Percentiles rank a stretch among this genome's conserved stretches.
phyloP scores from a whole-genome alignment of 2,797 vertebrate genomes.

The Acrossocheilus fasciatus region DNA sequence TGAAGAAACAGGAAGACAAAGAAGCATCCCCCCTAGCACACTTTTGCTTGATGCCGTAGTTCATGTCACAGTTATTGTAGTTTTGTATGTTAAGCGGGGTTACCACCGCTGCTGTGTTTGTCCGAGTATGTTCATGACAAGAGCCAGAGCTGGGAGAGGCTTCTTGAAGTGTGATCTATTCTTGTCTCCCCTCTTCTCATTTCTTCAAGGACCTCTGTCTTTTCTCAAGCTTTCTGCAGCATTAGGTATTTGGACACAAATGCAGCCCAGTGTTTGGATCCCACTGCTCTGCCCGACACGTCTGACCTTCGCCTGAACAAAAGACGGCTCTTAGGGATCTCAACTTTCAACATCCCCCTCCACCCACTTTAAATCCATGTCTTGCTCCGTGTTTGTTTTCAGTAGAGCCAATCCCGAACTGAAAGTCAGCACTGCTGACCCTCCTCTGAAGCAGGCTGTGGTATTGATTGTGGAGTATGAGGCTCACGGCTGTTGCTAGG shows the following conservation, averaged over 20 bases:
- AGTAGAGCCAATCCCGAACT: neutral
- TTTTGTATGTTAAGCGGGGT: conserved; percentile 1
- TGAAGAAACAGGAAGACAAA: conserved; percentile 44
- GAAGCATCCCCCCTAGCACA: conserved; percentile 2
- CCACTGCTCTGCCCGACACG: conserved; percentile 21
- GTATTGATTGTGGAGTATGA: neutral
- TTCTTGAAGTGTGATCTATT: conserved; percentile 37
- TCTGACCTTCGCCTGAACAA: conserved; percentile 39
- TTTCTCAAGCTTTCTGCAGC: conserved; percentile 1
- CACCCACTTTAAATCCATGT: neutral
- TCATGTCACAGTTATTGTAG: neutral
- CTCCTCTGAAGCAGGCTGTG: neutral
- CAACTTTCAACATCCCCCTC: conserved; percentile 8
- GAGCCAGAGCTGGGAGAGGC: conserved; percentile 29
- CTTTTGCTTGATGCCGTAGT: neutral
- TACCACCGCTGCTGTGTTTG: neutral
- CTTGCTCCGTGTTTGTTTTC: neutral
- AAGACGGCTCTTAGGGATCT: neutral
- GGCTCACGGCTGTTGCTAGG: conserved; percentile 53
- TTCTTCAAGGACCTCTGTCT: conserved; percentile 3
- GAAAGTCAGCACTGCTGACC: conserved; percentile 27
- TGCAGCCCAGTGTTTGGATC: conserved; percentile 4
- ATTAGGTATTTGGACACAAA: conserved; percentile 9
- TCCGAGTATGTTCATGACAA: conserved; percentile 28
- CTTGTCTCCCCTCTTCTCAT: neutral